Base-by-base conservation (phyloP, 2,113 vertebrate genomes). In the Alexandromys fortis region DNA sequence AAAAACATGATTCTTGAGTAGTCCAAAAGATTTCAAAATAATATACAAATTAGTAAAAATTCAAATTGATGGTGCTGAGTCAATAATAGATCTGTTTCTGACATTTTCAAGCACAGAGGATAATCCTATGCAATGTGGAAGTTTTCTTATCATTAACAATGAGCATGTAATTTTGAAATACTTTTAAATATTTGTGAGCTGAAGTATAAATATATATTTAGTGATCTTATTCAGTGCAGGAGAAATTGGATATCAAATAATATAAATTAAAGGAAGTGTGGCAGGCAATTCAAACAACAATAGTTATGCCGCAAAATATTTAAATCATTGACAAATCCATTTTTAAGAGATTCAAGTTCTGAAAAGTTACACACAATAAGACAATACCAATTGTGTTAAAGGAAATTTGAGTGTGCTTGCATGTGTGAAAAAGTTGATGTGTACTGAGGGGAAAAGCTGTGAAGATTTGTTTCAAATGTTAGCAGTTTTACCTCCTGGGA, bases 361-460 rank as follows among this genome's bases (percentile, higher is more conserved):
- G 3, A 92, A 94, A 96, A 91, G 33, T 63, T 90, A 68, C 1
- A 82, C 63, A 91, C 6, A 82, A 38, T 24, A 93, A 79, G 2
- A 77, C 21, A 52, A 85, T 78, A 16, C 1, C 28, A 96, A 45
- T 21, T 70, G 8, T 52, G 13, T 81, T 49, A 79, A 95, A 91
- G n/a, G 65, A 89, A 96, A 86, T 58, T 67, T 83, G 21, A 93
- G 5, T 86, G 17, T 73, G 24, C 21, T 85, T 85, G 19, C 77
- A 22, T 79, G 67, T 92, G 42, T 87, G 49, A 75, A 86, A 90
- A 93, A 92, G 75, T 61, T 96, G 63, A 72, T 38, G 35, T 92
- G 12, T 4, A 55, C 38, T 87, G 42, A 91, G 38, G 5, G 6
- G 6, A 61, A 94, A 92, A 86, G 49, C 10, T 73, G 14, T 92